These are phyloP conservation scores for Habropoda laboriosa DNA, from an alignment of 1,140 invertebrate species.

Conservation along the genomic window DNA sequence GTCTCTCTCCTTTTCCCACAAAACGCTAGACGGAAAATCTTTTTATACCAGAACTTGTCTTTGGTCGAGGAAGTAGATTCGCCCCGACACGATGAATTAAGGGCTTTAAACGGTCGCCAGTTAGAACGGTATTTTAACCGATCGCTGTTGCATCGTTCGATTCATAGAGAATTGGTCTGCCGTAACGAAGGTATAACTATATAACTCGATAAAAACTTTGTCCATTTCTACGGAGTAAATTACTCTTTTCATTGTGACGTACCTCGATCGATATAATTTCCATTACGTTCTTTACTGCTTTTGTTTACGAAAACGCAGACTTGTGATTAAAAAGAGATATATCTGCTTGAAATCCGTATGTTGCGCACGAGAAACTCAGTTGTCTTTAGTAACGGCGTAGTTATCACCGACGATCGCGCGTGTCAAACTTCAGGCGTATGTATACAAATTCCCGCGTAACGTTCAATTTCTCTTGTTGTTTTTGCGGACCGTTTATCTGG, in stretches of 20 bases:
- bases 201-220: not conserved
- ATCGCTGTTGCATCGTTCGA: not conserved
- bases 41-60: not conserved
- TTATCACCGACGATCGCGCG: too few relatives aligned
- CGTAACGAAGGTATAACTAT: too few relatives aligned
- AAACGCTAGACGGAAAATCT: not conserved
- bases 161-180: too few relatives aligned
- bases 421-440: not conserved
- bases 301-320: slow-evolving; percentile 1
- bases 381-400: not conserved
- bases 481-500: not conserved
- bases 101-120: not conserved
- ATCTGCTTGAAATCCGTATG: not conserved
- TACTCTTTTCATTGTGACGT: not conserved
- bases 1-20: not conserved
- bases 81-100: not conserved
- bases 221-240: not conserved
- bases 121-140: too few relatives aligned
- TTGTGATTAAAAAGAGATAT: not conserved
- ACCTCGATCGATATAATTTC: not conserved
- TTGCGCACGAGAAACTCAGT: not conserved
- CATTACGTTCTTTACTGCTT: too few relatives aligned
- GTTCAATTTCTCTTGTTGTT: slow-evolving; percentile 12
- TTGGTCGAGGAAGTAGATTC: not conserved
- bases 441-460: not conserved